Base-by-base conservation (phyloP, 2,797 vertebrate genomes). In the Sebastes matsubarae region DNA sequence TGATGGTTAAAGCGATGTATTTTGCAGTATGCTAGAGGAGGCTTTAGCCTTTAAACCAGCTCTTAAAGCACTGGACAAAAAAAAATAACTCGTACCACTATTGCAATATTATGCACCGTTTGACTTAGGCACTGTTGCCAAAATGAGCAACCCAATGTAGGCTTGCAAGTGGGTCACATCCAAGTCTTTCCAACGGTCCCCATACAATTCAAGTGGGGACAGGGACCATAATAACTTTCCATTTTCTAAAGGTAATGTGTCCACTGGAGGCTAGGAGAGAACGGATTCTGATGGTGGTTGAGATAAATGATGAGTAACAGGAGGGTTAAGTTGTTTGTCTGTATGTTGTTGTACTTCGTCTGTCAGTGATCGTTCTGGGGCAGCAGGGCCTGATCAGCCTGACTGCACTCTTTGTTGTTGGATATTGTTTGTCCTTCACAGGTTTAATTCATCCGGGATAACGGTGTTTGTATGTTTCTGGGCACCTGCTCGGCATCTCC, bases 351-450 rank as follows among this genome's bases (percentile, higher is more conserved):
- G 65, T 69, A 79, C 24, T 75, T 65, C 1, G 4, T 36, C 57
- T 72, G 68, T 42, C 68, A 27, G 72, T 61, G 59, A 82, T 72
- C 14, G 4, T 58, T 68, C 24, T 70, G 64, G 46, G 50, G 14
- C 42, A 75, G 75, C 67, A 24, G 68, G 12, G 25, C 63, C 18
- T 22, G 75, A 65, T 72, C 55, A 27, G 54, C 38, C 74, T 72
- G 61, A 65, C 76, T 61, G 74, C 36, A 34, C 59, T 69, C 13
- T 58, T 77, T 27, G 27, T n/a, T 63, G 36, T 77, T 74, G 30
- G 70, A 76, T 65, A 59, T 12, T 63, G 55, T 66, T 72, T 77
- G 52, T 77, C 76, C 58, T 74, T 81, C 72, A 65, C 70, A 69
- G 65, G 25, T 68, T 71, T 65, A 70, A 65, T 63, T 68, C 24